Evolutionary conservation across 2,797 vertebrate genomes (phyloP).

Genomic region (Oophaga sylvatica): DNA sequence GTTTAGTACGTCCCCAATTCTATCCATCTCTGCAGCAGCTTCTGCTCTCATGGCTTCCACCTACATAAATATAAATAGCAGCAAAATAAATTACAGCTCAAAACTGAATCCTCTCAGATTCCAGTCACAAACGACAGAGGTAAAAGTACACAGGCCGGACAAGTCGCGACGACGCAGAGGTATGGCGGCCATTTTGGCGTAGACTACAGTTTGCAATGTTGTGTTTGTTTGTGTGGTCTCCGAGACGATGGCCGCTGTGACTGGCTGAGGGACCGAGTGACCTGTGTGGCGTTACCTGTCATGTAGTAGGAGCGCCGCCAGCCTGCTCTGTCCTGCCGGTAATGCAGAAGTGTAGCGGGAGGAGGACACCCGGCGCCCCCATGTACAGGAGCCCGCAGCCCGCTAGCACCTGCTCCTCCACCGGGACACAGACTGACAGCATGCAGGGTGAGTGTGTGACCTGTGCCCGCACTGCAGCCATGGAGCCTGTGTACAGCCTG

Average conservation of each 20-base stretch:
- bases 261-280: not conserved
- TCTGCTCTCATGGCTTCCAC: no score
- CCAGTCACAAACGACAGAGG: not conserved
- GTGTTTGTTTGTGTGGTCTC: not conserved
- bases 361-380: slow-evolving; percentile 11
- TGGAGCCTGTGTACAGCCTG: no score
- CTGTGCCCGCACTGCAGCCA: not conserved
- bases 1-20: no score
- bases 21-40: no score
- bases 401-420: slow-evolving; percentile 21
- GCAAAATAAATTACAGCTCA: not conserved
- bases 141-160: no score
- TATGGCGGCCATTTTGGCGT: not conserved
- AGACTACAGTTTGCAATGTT: not conserved
- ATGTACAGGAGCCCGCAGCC: slow-evolving; percentile 38
- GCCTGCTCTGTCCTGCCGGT: not conserved
- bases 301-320: not conserved
- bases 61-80: not conserved
- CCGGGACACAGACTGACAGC: slow-evolving; percentile 58
- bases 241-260: not conserved
- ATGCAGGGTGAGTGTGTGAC: slow-evolving; percentile 41
- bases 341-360: slow-evolving; percentile 8
- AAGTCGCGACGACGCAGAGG: not conserved
- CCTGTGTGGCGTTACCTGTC: not conserved
- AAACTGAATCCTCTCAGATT: not conserved